Evolutionary conservation across 2,888 invertebrate species (phyloP).

Genomic region (Pollenia angustigena): DNA sequence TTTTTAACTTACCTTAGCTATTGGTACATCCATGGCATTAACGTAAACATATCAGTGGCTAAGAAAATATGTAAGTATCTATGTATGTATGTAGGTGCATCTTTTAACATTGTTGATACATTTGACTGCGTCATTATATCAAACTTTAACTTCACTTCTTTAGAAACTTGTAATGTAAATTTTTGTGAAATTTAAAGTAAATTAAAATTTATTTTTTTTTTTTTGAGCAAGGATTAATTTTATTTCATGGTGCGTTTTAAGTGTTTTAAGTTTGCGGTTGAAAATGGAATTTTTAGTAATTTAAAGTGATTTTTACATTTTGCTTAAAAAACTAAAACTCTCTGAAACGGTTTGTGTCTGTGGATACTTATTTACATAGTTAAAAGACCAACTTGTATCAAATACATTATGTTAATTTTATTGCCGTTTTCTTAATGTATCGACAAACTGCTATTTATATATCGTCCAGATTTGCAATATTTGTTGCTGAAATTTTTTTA

Average conservation of each 20-base stretch:
- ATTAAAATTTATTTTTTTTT: background rate
- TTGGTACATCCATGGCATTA: background rate
- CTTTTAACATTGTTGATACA: background rate
- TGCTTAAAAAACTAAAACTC: too few species aligned
- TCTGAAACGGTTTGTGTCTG: too few species aligned
- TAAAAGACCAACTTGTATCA: too few species aligned
- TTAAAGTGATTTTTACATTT: background rate
- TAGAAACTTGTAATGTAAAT: background rate
- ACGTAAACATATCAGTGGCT: background rate
- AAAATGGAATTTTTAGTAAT: background rate
- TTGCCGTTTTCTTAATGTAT: too few species aligned
- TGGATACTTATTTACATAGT: too few species aligned
- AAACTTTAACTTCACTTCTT: constrained; percentile 10
- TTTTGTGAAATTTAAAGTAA: background rate
- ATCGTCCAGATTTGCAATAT: too few species aligned
- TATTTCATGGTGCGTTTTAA: constrained; percentile 1
- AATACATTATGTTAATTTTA: too few species aligned
- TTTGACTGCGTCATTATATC: background rate
- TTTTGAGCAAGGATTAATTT: background rate
- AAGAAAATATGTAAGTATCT: constrained; percentile 10
- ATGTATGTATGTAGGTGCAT: background rate
- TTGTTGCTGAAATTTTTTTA: too few species aligned
- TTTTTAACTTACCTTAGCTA: constrained; percentile 40
- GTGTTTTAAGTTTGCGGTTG: background rate
- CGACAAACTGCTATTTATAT: too few species aligned